Evolutionary conservation across 2,888 invertebrate genomes (phyloP).

Genomic region (Sinohyriopsis cumingii): DNA sequence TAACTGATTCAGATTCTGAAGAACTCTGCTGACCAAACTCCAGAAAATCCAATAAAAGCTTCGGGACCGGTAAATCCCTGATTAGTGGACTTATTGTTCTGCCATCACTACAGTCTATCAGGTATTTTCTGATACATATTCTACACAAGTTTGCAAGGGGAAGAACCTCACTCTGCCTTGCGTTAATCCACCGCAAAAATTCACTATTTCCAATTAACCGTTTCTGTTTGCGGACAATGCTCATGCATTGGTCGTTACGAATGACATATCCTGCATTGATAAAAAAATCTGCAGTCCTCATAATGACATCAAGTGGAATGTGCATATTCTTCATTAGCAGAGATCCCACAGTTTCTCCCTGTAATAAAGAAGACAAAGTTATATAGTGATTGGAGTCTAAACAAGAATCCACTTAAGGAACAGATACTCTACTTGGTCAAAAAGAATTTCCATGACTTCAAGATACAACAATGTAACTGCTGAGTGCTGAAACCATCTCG

Average conservation of each 20-base stretch:
- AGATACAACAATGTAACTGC: no score
- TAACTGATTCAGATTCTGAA: no score
- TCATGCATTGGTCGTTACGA: neutral
- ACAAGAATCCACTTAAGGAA: no score
- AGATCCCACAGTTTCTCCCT: slow-evolving; percentile 9
- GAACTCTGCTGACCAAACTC: no score
- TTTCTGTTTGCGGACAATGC: neutral
- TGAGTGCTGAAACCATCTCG: no score
- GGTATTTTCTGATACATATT: slow-evolving; percentile 5
- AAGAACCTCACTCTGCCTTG: neutral
- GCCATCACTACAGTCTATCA: neutral
- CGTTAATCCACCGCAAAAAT: slow-evolving; percentile 4
- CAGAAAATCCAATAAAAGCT: slow-evolving; percentile 6
- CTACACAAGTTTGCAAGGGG: slow-evolving; percentile 5
- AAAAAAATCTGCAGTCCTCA: slow-evolving; percentile 2
- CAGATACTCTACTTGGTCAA: no score
- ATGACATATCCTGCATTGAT: slow-evolving; percentile 8
- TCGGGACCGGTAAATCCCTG: slow-evolving; percentile 4
- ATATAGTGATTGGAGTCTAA: no score
- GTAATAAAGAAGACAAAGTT: slow-evolving; percentile 1
- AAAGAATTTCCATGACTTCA: no score
- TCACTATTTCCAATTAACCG: slow-evolving; percentile 2
- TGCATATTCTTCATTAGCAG: slow-evolving; percentile 11
- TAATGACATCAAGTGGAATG: slow-evolving; percentile 6
- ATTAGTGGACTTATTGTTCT: neutral